Base-by-base conservation (phyloP, 2,888 invertebrate species). In the Pseudococcus longispinus region DNA sequence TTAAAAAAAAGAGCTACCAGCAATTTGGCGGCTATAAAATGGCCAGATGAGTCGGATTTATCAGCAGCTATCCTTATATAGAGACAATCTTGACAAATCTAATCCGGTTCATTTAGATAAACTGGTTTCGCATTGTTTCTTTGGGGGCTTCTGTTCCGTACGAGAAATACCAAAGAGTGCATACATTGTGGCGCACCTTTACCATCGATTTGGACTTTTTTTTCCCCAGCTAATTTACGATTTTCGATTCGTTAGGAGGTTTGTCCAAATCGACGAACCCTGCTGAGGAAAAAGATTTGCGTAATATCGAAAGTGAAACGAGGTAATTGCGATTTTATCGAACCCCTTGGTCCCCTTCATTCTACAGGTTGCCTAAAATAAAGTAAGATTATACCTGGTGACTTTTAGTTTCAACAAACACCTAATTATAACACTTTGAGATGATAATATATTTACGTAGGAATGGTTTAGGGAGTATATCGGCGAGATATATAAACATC, bases 1-100 rank as follows among this genome's bases (percentile, higher is more conserved):
- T 80, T 42, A 11, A 77, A 37, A 42, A 80, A 11, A 77, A 37
- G 23, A 80, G 77, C 6, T 74, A 32, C 60, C 29, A 29, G 70
- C 29, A 29, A 70, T 70, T 70, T 70, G 29, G 70, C 29, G 29
- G 70, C 70, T 70, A 70, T 70, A 70, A 70, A 70, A 70, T 70
- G 29, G 29, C 29, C 18, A 80, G 77, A 80, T 80, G 77, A 80
- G 23, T 42, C 77, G 77, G 42, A 80, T 37, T 42, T 80, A 80
- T 42, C 37, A 80, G 29, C 37, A 42, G 1, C 6, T 29, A 37
- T 80, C 77, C 77, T 80, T 80, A 42, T 80, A 80, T 80, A 42
- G 77, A 20, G 42, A 42, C 77, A 80, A 80, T 80, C 77, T 80
- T 80, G 77, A 80, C 77, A 80, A 80, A 80, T 80, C 32, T 80